phyloP scores from a whole-genome alignment of 2,888 invertebrate species.

The Fragum whitleyi region DNA sequence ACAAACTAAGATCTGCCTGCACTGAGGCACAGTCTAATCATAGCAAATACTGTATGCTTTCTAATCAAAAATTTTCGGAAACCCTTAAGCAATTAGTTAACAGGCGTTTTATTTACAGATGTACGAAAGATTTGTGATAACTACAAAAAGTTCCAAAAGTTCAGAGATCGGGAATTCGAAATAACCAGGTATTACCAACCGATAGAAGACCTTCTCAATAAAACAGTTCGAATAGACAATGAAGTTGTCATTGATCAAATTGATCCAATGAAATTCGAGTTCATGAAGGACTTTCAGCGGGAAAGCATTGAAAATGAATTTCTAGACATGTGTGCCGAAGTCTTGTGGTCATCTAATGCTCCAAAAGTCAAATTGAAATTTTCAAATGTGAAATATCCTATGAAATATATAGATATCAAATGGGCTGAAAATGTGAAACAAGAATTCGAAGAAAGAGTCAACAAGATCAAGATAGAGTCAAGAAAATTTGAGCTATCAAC shows the following conservation, averaged over 20 bases:
- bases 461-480: conserved; percentile 17
- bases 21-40: too few species aligned
- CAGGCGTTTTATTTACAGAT: too few species aligned
- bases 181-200: conserved; percentile 25
- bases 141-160: conserved; percentile 21
- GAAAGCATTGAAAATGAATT: conserved; percentile 16
- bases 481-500: conserved; percentile 8
- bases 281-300: conserved; percentile 29
- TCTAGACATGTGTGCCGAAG: conserved; percentile 3
- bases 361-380: conserved; percentile 30
- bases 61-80: too few species aligned
- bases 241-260: background rate
- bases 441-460: background rate
- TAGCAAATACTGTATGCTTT: too few species aligned
- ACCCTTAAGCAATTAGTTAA: too few species aligned
- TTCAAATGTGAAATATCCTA: conserved; percentile 11
- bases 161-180: conserved; percentile 7
- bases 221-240: background rate
- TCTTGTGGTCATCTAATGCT: conserved; percentile 20
- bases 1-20: too few species aligned
- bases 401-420: background rate
- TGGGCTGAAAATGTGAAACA: conserved; percentile 21
- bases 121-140: conserved; percentile 20
- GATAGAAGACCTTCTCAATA: background rate
- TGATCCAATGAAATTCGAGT: conserved; percentile 29